These are phyloP conservation scores for Neoniphon sammara DNA, from an alignment of 2,797 vertebrate species.

Conservation along the genomic window DNA sequence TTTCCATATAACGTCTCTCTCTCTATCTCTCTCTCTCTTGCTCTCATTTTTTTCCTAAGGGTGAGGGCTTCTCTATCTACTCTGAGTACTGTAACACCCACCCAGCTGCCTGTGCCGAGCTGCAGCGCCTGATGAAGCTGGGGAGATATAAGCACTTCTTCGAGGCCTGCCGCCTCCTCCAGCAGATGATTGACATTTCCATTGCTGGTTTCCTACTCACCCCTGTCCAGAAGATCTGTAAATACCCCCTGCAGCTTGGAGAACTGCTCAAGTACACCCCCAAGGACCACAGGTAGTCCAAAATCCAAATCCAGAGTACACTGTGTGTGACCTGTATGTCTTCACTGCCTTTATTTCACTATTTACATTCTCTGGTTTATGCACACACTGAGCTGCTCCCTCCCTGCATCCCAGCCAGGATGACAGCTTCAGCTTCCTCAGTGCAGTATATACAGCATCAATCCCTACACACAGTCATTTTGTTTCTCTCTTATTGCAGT, in stretches of 20 bases:
- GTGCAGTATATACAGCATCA: neutral
- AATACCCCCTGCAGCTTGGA: constrained; percentile 96
- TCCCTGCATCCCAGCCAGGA: neutral
- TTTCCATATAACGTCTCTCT: neutral
- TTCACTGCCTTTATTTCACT: neutral
- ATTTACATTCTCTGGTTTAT: neutral
- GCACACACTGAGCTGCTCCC: neutral
- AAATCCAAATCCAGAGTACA: neutral
- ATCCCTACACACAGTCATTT: constrained; percentile 26
- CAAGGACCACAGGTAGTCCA: constrained; percentile 90
- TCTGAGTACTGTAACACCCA: constrained; percentile 99
- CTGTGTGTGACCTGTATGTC: neutral
- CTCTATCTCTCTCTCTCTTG: neutral
- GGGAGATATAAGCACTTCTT: constrained; percentile 96
- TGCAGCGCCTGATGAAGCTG: constrained; percentile 92
- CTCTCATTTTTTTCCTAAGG: constrained; percentile 73
- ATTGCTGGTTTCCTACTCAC: constrained; percentile 97
- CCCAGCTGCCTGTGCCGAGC: constrained; percentile 89
- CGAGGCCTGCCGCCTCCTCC: constrained; percentile 95
- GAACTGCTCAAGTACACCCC: constrained; percentile 98
- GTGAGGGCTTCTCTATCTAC: constrained; percentile 95
- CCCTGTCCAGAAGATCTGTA: constrained; percentile 98
- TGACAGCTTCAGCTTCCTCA: neutral
- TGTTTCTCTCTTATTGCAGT: constrained; percentile 74
- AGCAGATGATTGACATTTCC: constrained; percentile 99